Percentiles rank a stretch among this genome's conserved stretches.
These are phyloP conservation scores for Lutjanus argentimaculatus DNA, from an alignment of 2,797 vertebrate species.

Conservation along the genomic window DNA sequence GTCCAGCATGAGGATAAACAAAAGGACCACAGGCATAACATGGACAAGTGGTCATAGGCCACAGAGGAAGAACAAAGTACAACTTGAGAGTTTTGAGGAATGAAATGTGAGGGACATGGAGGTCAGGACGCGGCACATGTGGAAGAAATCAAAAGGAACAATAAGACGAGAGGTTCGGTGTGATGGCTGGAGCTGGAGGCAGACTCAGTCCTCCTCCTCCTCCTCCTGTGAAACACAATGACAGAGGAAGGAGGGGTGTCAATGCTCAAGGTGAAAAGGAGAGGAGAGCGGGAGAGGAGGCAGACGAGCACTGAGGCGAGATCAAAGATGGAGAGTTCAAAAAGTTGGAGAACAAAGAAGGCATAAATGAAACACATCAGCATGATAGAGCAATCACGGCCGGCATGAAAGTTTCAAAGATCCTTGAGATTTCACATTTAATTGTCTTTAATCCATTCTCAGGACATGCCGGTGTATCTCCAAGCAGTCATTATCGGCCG, in stretches of 20 bases:
- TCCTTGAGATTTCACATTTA: conserved; percentile 70
- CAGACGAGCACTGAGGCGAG: conserved; percentile 56
- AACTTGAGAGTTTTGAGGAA: conserved; percentile 32
- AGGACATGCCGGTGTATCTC: conserved; percentile 45
- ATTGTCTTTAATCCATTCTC: conserved; percentile 71
- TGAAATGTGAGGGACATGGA: conserved; percentile 42
- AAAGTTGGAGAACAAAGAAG: conserved; percentile 72
- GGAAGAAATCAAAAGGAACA: conserved; percentile 65
- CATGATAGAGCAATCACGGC: conserved; percentile 53
- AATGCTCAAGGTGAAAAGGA: conserved; percentile 73
- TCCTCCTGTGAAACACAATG: conserved; percentile 61
- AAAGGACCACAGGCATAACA: conserved; percentile 23
- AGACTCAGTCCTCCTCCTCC: conserved; percentile 42
- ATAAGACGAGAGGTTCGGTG: conserved; percentile 43
- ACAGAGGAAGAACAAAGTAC: conserved; percentile 52
- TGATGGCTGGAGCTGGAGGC: conserved; percentile 57
- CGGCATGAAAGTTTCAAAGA: conserved; percentile 55
- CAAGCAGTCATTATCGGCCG: conserved; percentile 50
- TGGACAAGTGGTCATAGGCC: conserved; percentile 28
- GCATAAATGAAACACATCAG: conserved; percentile 68
- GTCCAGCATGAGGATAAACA: conserved; percentile 30
- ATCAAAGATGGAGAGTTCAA: conserved; percentile 75
- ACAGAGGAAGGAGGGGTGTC: conserved; percentile 50
- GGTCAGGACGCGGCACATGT: conserved; percentile 52
- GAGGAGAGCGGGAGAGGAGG: conserved; percentile 54